phyloP scores from a whole-genome alignment of 2,113 vertebrate genomes.

The Phodopus roborovskii region DNA sequence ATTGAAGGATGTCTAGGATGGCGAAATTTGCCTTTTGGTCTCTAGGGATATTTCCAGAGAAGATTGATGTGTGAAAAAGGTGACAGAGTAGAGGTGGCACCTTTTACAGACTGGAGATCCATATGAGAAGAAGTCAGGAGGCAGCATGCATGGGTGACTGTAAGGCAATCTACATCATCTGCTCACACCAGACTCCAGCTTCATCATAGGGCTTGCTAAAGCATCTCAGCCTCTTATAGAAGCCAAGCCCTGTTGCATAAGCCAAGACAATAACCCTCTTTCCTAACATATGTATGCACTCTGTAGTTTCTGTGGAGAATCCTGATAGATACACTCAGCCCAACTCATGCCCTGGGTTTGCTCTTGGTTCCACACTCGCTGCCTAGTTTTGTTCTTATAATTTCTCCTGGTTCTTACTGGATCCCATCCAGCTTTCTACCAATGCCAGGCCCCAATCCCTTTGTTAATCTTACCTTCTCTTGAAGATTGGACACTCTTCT shows the following conservation, averaged over 20 bases:
- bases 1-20: background rate
- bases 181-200: background rate
- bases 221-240: background rate
- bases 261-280: background rate
- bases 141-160: too few species aligned
- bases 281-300: background rate
- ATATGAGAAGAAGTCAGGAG: background rate
- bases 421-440: background rate
- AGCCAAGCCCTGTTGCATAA: background rate
- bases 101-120: background rate
- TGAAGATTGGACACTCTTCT: background rate
- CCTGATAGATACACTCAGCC: too few species aligned
- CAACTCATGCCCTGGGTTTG: background rate
- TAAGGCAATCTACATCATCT: background rate
- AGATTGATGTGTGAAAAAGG: background rate
- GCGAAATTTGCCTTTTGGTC: background rate
- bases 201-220: background rate
- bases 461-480: background rate
- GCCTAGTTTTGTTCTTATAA: background rate
- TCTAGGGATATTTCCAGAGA: background rate
- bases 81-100: background rate
- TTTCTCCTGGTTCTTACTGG: background rate
- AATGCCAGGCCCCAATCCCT: rapidly evolving
- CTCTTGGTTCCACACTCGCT: background rate
- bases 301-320: background rate